Percentiles rank a stretch among this genome's conserved stretches.
phyloP scores from a whole-genome alignment of 1,140 invertebrate species.

The Pseudachorutes palmiensis region DNA sequence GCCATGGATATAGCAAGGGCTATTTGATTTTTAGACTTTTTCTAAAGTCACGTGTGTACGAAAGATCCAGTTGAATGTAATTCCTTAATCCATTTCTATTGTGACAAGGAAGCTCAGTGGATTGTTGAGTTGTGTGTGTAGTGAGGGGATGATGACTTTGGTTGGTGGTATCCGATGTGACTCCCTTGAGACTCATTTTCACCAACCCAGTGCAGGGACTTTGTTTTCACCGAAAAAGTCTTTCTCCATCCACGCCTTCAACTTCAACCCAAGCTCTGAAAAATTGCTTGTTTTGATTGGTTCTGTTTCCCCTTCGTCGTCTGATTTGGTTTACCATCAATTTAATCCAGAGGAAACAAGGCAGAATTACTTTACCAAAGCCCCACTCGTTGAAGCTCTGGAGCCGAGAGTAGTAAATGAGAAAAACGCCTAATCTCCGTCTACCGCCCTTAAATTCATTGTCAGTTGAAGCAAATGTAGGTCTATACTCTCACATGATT shows the following conservation, averaged over 20 bases:
- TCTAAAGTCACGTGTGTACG: too few species aligned
- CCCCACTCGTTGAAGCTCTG: neutral
- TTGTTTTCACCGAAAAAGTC: neutral
- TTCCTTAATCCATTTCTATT: too few species aligned
- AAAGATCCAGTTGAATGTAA: too few species aligned
- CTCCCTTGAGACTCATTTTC: neutral
- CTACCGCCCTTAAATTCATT: neutral
- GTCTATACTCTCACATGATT: neutral
- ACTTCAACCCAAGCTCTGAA: neutral
- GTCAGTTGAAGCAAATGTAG: conserved; percentile 1
- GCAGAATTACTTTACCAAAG: neutral
- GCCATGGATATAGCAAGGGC: too few species aligned
- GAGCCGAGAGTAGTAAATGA: neutral
- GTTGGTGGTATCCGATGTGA: conserved; percentile 9
- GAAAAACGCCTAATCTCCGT: neutral
- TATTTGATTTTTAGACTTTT: too few species aligned
- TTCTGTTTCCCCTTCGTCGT: neutral
- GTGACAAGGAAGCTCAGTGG: too few species aligned
- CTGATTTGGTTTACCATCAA: conserved; percentile 7
- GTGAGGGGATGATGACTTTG: too few species aligned
- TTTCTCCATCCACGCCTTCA: neutral
- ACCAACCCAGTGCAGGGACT: neutral
- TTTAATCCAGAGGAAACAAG: neutral
- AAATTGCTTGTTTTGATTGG: conserved; percentile 11
- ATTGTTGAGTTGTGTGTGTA: too few species aligned